Conservation (phyloP, 2,797 vertebrate species). For the Dipus sagitta region DNA sequence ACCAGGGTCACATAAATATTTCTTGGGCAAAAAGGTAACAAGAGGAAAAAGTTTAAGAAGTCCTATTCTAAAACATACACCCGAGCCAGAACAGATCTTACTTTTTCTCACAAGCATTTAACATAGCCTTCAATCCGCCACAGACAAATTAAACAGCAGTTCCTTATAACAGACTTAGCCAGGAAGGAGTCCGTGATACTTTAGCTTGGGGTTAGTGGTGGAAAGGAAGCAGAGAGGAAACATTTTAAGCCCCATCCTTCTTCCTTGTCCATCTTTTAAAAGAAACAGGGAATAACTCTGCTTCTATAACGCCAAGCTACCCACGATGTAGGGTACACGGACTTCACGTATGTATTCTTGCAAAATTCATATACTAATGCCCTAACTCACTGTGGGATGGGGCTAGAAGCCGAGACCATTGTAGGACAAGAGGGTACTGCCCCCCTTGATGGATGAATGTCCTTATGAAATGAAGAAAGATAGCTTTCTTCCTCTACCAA, state of each 20-base stretch:
- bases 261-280: not conserved
- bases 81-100: not conserved
- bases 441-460: not conserved
- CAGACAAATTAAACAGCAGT: not conserved
- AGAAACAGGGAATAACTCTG: not conserved
- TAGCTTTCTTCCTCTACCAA: not conserved
- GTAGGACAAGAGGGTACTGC: not conserved
- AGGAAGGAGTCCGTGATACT: not conserved
- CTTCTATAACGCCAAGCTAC: not conserved
- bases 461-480: not conserved
- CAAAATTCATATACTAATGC: not conserved
- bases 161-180: not conserved
- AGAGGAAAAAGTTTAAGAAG: not conserved
- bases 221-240: not conserved
- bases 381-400: not conserved
- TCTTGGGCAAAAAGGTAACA: not conserved
- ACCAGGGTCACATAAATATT: not conserved
- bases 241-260: not conserved
- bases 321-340: not conserved
- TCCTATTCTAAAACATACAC: not conserved
- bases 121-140: not conserved
- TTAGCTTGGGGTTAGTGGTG: too few species aligned
- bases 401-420: not conserved
- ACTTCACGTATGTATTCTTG: not conserved
- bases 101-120: constrained; percentile 20